These are phyloP conservation scores for Halcyon malimbica DNA, from an alignment of 2,113 vertebrate species.

Conservation along the genomic window DNA sequence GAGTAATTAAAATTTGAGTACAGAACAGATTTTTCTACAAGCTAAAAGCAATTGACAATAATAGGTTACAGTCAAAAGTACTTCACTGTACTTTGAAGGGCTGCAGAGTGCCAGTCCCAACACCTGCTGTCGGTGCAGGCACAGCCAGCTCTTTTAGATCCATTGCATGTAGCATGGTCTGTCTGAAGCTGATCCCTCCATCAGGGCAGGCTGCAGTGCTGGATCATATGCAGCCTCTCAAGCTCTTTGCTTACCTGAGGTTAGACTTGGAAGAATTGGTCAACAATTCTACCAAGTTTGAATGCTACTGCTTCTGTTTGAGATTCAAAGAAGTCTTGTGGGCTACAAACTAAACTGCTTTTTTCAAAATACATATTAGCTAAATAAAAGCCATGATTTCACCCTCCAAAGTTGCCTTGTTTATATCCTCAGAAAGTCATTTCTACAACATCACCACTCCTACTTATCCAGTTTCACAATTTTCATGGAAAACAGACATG, in stretches of 20 bases:
- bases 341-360: background rate
- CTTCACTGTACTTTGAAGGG: background rate
- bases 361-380: background rate
- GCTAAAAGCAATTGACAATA: background rate
- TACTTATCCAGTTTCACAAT: background rate
- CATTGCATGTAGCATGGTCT: accelerated
- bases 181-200: background rate
- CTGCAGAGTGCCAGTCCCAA: background rate
- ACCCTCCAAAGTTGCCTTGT: background rate
- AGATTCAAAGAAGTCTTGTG: background rate
- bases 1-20: background rate
- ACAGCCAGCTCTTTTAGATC: background rate
- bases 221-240: accelerated
- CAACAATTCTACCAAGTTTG: background rate
- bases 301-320: background rate
- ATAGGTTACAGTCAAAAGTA: background rate
- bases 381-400: background rate
- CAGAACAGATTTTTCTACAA: background rate
- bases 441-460: background rate
- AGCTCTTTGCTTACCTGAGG: background rate
- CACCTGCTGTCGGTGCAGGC: background rate
- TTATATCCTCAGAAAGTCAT: background rate
- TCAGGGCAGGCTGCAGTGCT: background rate
- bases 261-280: background rate
- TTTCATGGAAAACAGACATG: background rate